A percentile compares a stretch with the other conserved stretches of the same genome.
Conservation (phyloP, 2,113 vertebrate species). For the Lichenostomus cassidix region DNA sequence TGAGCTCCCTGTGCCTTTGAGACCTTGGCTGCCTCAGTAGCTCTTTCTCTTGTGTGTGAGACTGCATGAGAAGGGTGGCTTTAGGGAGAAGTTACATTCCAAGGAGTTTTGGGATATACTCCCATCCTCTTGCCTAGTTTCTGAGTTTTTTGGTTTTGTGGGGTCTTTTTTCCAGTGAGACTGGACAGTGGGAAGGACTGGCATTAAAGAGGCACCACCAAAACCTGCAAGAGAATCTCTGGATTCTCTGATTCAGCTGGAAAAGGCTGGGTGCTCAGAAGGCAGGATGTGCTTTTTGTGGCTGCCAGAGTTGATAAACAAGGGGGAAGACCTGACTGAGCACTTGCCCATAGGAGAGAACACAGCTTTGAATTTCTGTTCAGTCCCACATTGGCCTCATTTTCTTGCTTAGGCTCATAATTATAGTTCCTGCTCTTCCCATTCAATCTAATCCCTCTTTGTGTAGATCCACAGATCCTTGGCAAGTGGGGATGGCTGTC, state of each 20-base stretch:
- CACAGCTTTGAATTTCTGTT: not conserved
- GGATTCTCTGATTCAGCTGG: not conserved
- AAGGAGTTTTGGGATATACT: not conserved
- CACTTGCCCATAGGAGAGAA: not conserved
- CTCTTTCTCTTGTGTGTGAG: not conserved
- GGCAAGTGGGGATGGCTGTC: accelerated
- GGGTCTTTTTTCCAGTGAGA: not conserved
- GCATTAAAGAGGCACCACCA: not conserved
- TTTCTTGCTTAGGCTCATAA: not conserved
- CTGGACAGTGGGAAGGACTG: not conserved
- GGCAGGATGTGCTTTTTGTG: not conserved
- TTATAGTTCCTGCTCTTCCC: not conserved
- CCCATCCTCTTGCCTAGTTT: not conserved
- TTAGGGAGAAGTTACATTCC: not conserved
- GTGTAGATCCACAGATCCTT: not conserved
- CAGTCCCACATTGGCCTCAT: not conserved
- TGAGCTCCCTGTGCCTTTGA: not conserved
- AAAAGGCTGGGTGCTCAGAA: not conserved
- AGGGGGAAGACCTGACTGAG: not conserved
- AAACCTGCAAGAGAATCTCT: not conserved
- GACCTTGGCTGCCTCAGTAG: not conserved
- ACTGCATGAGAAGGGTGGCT: not conserved
- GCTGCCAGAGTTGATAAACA: not conserved
- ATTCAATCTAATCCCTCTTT: not conserved
- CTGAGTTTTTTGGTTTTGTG: not conserved